Base-by-base conservation (phyloP, 2,888 invertebrate genomes). In the Rambutsinella grinnellia region DNA sequence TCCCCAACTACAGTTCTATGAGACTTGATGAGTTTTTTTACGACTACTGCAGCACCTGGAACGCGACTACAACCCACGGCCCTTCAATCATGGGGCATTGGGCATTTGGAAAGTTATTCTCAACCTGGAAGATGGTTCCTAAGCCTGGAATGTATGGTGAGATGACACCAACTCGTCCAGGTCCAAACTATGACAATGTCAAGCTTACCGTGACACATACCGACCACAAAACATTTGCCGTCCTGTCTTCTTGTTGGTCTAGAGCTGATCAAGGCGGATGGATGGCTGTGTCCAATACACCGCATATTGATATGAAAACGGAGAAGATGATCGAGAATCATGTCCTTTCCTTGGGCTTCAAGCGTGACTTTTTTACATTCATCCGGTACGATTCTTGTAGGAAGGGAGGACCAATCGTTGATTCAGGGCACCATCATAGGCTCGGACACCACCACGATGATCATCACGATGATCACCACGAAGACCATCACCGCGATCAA, bases 121-220 rank as follows among this genome's bases (percentile, higher is more conserved):
- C n/a, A n/a, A n/a, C n/a, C n/a, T n/a, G n/a, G n/a, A n/a, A n/a
- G n/a, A n/a, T n/a, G n/a, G n/a, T n/a, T n/a, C n/a, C n/a, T n/a
- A n/a, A n/a, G n/a, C n/a, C n/a, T n/a, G n/a, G n/a, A n/a, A n/a
- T n/a, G n/a, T n/a, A n/a, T n/a, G n/a, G n/a, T n/a, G n/a, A n/a
- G n/a, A n/a, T n/a, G n/a, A n/a, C n/a, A n/a, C n/a, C n/a, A n/a
- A n/a, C n/a, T n/a, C n/a, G n/a, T n/a, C n/a, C n/a, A n/a, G n/a
- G n/a, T n/a, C n/a, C n/a, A n/a, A n/a, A n/a, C n/a, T n/a, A n/a
- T n/a, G n/a, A n/a, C n/a, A n/a, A n/a, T n/a, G n/a, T n/a, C n/a
- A n/a, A n/a, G n/a, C n/a, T n/a, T n/a, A n/a, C n/a, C n/a, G 47
- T 61, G 1, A 47, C 61, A 13, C 26, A 49, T 2, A 61, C 61